Conservation (phyloP, 37 sponge, comb jelly and placozoan species). For the Eunapius fragilis region DNA sequence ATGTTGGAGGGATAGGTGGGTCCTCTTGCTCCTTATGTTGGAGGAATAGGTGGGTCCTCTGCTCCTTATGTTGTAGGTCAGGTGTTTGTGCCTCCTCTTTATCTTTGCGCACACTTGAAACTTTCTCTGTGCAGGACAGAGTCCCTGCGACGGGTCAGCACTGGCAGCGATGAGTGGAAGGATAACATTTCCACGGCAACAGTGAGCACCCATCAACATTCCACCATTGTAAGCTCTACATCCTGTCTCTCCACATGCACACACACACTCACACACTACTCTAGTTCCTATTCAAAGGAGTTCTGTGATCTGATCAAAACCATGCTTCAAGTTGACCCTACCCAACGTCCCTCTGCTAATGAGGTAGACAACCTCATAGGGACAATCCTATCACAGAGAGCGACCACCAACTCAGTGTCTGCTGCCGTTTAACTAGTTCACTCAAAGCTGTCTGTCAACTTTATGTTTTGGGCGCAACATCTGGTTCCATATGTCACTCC, state of each 20-base stretch:
- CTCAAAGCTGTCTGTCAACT: too few relatives aligned
- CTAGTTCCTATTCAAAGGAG: slow-evolving; percentile 51
- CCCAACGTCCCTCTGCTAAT: slow-evolving; percentile 21
- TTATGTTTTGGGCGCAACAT: too few relatives aligned
- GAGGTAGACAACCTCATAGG: slow-evolving; percentile 17
- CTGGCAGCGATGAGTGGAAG: slow-evolving; percentile 85
- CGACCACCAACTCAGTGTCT: too few relatives aligned
- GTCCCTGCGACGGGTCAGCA: slow-evolving; percentile 91
- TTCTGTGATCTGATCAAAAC: slow-evolving; percentile 65
- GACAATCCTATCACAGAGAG: too few relatives aligned
- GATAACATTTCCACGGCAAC: slow-evolving; percentile 68
- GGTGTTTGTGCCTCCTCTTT: too few relatives aligned
- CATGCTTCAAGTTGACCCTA: slow-evolving; percentile 59
- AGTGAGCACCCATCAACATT: slow-evolving; percentile 40
- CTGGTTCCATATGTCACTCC: too few relatives aligned
- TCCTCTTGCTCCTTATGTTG: too few relatives aligned
- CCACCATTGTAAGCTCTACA: too few relatives aligned
- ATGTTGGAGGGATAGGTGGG: too few relatives aligned
- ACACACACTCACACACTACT: neutral
- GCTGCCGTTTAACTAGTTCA: too few relatives aligned
- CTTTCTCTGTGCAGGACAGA: slow-evolving; percentile 35
- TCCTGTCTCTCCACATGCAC: neutral
- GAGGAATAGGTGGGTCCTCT: too few relatives aligned
- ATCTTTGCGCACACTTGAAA: neutral
- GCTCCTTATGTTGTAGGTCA: too few relatives aligned